phyloP scores from a whole-genome alignment of 1,140 invertebrate species.

The Scaptomyza montana region DNA sequence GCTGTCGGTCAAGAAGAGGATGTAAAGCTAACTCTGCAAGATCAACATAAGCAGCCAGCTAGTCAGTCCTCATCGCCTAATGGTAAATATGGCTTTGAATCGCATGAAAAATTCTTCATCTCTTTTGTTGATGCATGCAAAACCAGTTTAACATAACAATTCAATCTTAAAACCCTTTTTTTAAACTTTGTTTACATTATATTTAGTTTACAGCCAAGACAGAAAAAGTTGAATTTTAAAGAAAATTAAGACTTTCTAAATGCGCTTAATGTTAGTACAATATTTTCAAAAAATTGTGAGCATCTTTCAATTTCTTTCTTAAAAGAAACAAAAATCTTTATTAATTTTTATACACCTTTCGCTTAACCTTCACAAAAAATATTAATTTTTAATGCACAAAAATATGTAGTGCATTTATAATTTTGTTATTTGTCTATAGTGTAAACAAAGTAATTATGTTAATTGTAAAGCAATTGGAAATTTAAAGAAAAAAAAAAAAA shows the following conservation, averaged over 20 bases:
- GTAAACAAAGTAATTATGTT: background rate
- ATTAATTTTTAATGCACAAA: too few species aligned
- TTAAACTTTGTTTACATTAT: background rate
- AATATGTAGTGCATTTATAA: background rate
- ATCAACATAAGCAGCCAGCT: background rate
- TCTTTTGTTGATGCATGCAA: background rate
- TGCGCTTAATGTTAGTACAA: too few species aligned
- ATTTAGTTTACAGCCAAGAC: background rate
- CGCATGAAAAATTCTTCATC: background rate
- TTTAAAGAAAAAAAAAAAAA: constrained; percentile 1
- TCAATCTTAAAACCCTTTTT: background rate
- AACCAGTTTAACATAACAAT: constrained; percentile 11
- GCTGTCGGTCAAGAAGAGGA: constrained; percentile 37
- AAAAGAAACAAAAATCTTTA: background rate
- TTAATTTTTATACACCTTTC: too few species aligned
- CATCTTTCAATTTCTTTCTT: too few species aligned
- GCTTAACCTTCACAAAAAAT: too few species aligned
- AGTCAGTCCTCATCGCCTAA: constrained; percentile 18
- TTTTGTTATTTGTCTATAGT: background rate
- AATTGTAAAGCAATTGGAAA: constrained; percentile 26
- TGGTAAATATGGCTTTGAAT: constrained; percentile 58
- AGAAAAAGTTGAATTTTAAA: too few species aligned
- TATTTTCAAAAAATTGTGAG: too few species aligned
- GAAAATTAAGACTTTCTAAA: too few species aligned
- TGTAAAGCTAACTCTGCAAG: background rate